Evolutionary conservation across 1,140 invertebrate genomes (phyloP).

Genomic region (Drosophila subpulchrella): DNA sequence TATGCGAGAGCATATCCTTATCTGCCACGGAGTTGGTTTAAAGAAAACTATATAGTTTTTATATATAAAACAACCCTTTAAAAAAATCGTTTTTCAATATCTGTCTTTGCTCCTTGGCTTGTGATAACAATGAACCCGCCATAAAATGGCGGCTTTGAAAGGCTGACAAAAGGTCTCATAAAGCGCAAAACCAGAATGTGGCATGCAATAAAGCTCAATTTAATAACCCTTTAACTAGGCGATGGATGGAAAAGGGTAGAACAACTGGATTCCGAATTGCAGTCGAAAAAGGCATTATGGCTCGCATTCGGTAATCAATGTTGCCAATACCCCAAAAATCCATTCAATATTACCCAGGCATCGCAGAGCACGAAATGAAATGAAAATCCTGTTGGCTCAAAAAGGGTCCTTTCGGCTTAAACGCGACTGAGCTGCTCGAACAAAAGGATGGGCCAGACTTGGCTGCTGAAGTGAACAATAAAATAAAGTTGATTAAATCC

Average conservation of each 20-base stretch:
- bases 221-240: constrained; percentile 42
- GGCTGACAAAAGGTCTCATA: constrained; percentile 26
- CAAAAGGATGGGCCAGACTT: constrained; percentile 14
- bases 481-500: constrained; percentile 69
- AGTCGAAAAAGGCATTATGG: constrained; percentile 15
- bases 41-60: too few species aligned
- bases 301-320: constrained; percentile 61
- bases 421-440: not conserved
- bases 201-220: constrained; percentile 61
- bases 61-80: too few species aligned
- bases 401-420: constrained; percentile 22
- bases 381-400: constrained; percentile 41
- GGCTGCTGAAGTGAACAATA: constrained; percentile 30
- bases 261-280: constrained; percentile 22
- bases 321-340: constrained; percentile 26
- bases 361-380: constrained; percentile 30
- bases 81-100: not conserved
- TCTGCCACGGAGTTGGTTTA: not conserved
- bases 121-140: constrained; percentile 35
- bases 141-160: constrained; percentile 31
- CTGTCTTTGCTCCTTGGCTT: not conserved
- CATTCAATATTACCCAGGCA: constrained; percentile 36
- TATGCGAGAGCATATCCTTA: not conserved
- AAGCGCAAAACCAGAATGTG: constrained; percentile 16
- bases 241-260: constrained; percentile 11